phyloP scores from a whole-genome alignment of 2,113 vertebrate genomes.

The Labrus mixtus region DNA sequence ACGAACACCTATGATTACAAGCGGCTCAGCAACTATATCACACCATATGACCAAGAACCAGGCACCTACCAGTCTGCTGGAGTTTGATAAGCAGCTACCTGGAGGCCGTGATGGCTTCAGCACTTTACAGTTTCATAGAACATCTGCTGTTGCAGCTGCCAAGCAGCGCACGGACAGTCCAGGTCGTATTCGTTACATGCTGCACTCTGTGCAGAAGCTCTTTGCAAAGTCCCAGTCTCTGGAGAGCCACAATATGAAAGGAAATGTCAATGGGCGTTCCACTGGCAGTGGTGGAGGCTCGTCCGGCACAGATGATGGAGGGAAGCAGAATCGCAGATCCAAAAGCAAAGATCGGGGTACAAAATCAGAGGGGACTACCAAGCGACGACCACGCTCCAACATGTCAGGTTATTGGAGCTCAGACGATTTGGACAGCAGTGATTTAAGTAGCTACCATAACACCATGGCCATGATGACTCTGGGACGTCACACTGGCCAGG shows the following conservation, averaged over 20 bases:
- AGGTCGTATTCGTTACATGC: constrained; percentile 95
- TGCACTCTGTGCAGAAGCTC: constrained; percentile 97
- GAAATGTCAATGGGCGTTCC: constrained; percentile 89
- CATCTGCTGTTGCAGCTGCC: constrained; percentile 79
- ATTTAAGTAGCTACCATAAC: constrained; percentile 92
- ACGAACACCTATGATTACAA: constrained; percentile 85
- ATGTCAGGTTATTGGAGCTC: constrained; percentile 99
- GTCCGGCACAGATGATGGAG: constrained; percentile 84
- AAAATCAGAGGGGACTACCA: constrained; percentile 91
- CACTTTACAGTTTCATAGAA: constrained; percentile 95
- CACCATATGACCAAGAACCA: constrained; percentile 88
- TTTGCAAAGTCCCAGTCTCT: constrained; percentile 91
- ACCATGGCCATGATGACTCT: constrained; percentile 94
- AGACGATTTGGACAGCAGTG: constrained; percentile 93
- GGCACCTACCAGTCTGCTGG: constrained; percentile 91
- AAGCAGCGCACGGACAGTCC: constrained; percentile 97
- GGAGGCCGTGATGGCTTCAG: constrained; percentile 95
- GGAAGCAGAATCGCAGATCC: constrained; percentile 90
- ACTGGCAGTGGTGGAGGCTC: constrained; percentile 75
- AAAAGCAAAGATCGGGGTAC: constrained; percentile 96
- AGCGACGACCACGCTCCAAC: constrained; percentile 93
- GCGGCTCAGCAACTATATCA: constrained; percentile 85
- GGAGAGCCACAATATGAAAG: constrained; percentile 89
- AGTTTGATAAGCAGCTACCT: constrained; percentile 97
- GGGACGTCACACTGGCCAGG: constrained; percentile 83